Evolutionary conservation across 2,113 vertebrate genomes (phyloP), one percentile per base, ranked within the genome.

Genomic region (Turnix velox): DNA sequence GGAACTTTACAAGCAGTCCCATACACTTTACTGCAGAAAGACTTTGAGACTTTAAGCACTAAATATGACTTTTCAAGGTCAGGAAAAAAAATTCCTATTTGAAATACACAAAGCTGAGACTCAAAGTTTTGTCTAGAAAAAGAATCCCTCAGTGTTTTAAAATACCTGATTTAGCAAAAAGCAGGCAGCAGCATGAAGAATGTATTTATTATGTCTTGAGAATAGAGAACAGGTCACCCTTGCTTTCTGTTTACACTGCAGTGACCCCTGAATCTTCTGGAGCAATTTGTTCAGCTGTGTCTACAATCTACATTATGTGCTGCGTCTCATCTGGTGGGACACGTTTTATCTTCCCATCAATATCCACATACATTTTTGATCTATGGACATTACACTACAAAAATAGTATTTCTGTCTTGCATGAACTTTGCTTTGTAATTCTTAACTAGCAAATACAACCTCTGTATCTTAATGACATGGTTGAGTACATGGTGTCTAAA

Each of bases 281-380:
- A 95, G 73, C 79, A 95, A 96, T 96, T 98, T 97, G 82, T 97
- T 97, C 96, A 98, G 96, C 96, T 98, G 95, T 93, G 88, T 96
- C 90, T 95, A 95, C 93, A 97, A 88, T 42, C n/a, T 81, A 88
- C 35, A 77, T 92, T 74, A 90, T 76, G 54, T 3, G 11, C 28
- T 12, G 1, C 16, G 42, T 78, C 93, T 95, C 85, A 87, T 89
- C 54, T 48, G 16, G 17, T 35, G 84, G 42, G 52, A 33, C 35
- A 31, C 58, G 45, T 83, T 92, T 78, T 73, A 85, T 80, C 45
- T 88, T 82, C 67, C 25, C 3, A 12, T 33, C 30, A 35, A n/a
- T 71, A 94, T 37, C 12, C 45, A 82, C 22, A 45, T 13, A 48
- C 4, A 24, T 10, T 83, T 82, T 89, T 71, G 8, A 73, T 68